These are phyloP conservation scores for Tenualosa ilisha DNA, from an alignment of 2,797 vertebrate genomes.

Conservation along the genomic window DNA sequence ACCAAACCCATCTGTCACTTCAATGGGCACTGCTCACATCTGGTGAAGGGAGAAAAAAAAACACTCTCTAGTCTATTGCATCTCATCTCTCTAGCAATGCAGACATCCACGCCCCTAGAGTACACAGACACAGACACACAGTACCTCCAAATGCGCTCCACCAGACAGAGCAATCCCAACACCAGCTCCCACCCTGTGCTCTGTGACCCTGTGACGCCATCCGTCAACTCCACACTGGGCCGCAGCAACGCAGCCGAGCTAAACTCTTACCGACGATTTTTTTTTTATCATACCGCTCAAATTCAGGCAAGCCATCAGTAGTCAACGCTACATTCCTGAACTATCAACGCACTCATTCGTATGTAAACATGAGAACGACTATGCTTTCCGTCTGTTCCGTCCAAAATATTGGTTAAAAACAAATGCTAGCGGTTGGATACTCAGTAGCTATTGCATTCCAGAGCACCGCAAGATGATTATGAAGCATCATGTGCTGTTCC, in stretches of 20 bases:
- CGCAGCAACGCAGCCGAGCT: neutral
- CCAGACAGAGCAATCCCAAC: neutral
- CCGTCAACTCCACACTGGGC: neutral
- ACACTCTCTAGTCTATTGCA: no score
- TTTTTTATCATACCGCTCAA: neutral
- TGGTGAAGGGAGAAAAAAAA: no score
- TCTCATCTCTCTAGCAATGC: neutral
- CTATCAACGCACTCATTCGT: neutral
- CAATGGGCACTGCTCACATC: neutral
- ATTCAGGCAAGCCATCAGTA: neutral
- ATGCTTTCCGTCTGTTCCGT: no score
- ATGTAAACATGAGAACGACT: no score
- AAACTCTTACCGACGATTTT: neutral
- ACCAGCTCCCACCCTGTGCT: neutral
- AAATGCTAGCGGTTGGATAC: no score
- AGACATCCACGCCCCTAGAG: neutral
- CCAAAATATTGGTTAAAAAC: no score
- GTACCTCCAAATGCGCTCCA: no score
- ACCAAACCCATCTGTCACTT: conserved; percentile 3
- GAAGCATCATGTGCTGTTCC: neutral
- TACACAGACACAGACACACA: no score
- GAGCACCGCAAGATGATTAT: neutral
- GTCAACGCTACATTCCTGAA: neutral
- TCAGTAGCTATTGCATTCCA: neutral
- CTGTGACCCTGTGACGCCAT: neutral